Percentiles rank a stretch among this genome's conserved stretches.
Conservation (phyloP, 2,113 vertebrate species). For the Numida meleagris region DNA sequence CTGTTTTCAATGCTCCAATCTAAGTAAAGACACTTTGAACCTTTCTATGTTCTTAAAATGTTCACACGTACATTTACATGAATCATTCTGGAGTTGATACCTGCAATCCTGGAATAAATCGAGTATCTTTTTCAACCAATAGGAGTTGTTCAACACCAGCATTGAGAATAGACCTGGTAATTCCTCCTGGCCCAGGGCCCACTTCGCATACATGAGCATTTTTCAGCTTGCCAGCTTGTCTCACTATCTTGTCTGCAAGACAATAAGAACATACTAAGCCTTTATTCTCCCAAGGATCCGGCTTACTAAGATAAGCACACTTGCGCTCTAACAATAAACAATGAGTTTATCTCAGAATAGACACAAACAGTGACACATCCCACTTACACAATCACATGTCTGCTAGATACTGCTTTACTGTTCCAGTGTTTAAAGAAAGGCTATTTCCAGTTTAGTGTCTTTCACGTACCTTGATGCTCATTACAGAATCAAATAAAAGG, state of each 20-base stretch:
- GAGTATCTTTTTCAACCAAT: slow-evolving; percentile 93
- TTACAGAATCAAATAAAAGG: neutral
- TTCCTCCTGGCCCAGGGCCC: slow-evolving; percentile 94
- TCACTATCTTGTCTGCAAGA: slow-evolving; percentile 92
- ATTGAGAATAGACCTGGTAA: slow-evolving; percentile 93
- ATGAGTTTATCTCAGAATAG: neutral
- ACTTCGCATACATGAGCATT: slow-evolving; percentile 91
- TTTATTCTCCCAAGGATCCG: slow-evolving; percentile 19
- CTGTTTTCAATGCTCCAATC: neutral
- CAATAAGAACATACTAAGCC: slow-evolving; percentile 28
- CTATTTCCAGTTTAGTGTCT: neutral
- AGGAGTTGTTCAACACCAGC: slow-evolving; percentile 85
- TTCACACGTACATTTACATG: neutral
- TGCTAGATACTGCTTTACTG: neutral
- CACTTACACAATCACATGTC: neutral
- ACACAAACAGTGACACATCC: slow-evolving; percentile 14
- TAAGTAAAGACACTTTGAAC: neutral
- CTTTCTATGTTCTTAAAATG: neutral
- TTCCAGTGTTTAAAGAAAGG: neutral
- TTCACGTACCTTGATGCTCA: neutral
- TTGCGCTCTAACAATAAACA: neutral
- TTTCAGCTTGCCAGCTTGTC: slow-evolving; percentile 86
- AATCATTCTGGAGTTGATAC: slow-evolving; percentile 70
- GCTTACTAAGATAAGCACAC: neutral
- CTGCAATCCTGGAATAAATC: slow-evolving; percentile 94